Percentiles rank a stretch among this genome's conserved stretches.
Conservation (phyloP, 2,888 invertebrate species). For the Eilema griseolum region DNA sequence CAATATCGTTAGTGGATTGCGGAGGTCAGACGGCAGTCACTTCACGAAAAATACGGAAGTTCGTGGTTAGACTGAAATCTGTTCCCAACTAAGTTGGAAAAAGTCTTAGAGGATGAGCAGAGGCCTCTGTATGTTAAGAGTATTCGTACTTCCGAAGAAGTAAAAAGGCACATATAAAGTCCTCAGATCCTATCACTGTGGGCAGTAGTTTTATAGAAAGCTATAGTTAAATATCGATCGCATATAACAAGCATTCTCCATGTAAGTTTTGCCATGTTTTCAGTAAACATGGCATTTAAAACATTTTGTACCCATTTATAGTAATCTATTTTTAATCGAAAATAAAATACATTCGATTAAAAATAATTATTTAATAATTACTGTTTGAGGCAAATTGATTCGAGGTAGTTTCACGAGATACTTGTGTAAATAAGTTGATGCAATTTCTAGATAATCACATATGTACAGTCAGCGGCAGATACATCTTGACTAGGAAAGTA, state of each 20-base stretch:
- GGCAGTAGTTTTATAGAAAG: background rate
- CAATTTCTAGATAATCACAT: slow-evolving; percentile 34
- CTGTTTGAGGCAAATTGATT: slow-evolving; percentile 12
- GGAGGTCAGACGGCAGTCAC: too few relatives aligned
- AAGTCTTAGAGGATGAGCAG: too few relatives aligned
- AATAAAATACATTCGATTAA: too few relatives aligned
- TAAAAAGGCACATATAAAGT: too few relatives aligned
- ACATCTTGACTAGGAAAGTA: too few relatives aligned
- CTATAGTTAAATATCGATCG: background rate
- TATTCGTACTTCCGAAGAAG: too few relatives aligned
- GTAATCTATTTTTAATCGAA: slow-evolving; percentile 13
- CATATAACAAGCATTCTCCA: background rate
- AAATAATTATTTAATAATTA: slow-evolving; percentile 3
- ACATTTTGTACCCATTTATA: slow-evolving; percentile 20
- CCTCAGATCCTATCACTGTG: too few relatives aligned
- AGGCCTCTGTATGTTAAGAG: too few relatives aligned
- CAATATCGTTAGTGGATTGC: too few relatives aligned
- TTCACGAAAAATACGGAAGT: too few relatives aligned
- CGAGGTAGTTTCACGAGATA: slow-evolving; percentile 25
- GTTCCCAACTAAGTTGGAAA: too few relatives aligned
- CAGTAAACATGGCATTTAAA: background rate
- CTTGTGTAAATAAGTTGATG: slow-evolving; percentile 25
- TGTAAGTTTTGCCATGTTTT: background rate
- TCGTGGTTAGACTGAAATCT: too few relatives aligned
- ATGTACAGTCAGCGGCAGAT: background rate